Conservation (phyloP, 2,888 invertebrate genomes). For the Aporophyla nigra region DNA sequence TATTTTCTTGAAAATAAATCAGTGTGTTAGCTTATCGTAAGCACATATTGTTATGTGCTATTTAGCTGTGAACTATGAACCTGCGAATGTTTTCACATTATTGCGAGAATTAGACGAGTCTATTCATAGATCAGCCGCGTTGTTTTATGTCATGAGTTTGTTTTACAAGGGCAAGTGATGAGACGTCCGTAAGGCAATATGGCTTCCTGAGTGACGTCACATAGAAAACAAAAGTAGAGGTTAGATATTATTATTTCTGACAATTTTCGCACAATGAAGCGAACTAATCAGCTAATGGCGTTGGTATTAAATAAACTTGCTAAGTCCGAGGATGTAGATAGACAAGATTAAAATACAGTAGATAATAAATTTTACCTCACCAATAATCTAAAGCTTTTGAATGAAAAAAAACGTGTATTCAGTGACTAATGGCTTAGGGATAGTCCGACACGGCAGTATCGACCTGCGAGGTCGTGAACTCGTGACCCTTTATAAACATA, state of each 20-base stretch:
- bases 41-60: conserved; percentile 21
- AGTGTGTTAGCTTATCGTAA: conserved; percentile 23
- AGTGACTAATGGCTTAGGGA: conserved; percentile 32
- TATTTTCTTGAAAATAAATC: conserved; percentile 34
- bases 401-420: conserved; percentile 6
- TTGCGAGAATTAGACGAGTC: conserved; percentile 16
- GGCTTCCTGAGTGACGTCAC: conserved; percentile 33
- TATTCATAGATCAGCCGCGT: conserved; percentile 28
- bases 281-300: not conserved
- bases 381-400: not conserved
- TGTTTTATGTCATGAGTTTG: conserved; percentile 25
- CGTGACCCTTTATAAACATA: conserved; percentile 29
- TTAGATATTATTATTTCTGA: not conserved
- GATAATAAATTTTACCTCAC: not conserved
- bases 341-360: not conserved
- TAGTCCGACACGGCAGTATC: conserved; percentile 29
- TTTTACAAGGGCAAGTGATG: conserved; percentile 33
- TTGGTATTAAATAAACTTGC: not conserved
- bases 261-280: not conserved
- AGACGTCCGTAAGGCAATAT: conserved; percentile 25
- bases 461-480: conserved; percentile 48
- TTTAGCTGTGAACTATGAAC: conserved; percentile 57
- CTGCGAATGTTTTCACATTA: conserved; percentile 37
- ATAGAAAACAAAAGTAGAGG: not conserved
- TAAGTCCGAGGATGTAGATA: not conserved